Conservation (phyloP, 1,140 invertebrate genomes). For the Brachionus plicatilis region DNA sequence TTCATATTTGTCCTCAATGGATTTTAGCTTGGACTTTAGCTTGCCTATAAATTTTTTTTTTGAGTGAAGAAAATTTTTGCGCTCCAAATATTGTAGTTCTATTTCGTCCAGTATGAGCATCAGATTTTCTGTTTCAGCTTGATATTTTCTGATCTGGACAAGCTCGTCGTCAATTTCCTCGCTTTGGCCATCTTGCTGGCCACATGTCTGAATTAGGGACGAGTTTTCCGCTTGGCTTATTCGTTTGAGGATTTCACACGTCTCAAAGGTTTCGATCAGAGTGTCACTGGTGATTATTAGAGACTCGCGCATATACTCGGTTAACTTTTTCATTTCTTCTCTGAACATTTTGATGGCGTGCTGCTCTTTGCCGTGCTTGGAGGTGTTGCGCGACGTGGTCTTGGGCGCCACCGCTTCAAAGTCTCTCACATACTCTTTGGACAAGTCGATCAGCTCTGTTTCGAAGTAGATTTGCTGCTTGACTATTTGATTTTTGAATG, state of each 20-base stretch:
- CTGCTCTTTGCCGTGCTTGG: neutral
- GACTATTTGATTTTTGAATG: constrained; percentile 39
- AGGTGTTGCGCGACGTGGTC: neutral
- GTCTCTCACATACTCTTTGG: constrained; percentile 29
- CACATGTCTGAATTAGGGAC: neutral
- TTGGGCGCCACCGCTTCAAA: neutral
- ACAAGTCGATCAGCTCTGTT: constrained; percentile 5
- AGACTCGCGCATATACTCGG: constrained; percentile 29
- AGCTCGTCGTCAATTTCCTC: neutral
- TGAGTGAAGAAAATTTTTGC: neutral
- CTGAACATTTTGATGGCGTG: constrained; percentile 22
- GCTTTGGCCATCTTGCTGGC: neutral
- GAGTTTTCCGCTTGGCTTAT: neutral
- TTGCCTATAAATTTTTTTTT: constrained; percentile 27
- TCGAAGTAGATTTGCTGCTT: constrained; percentile 40
- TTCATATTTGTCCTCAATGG: constrained; percentile 20
- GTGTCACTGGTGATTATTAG: constrained; percentile 12
- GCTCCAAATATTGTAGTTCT: constrained; percentile 18
- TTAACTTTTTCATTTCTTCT: neutral
- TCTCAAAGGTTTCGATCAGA: constrained; percentile 18
- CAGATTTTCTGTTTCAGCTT: constrained; percentile 20
- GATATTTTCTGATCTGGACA: constrained; percentile 12
- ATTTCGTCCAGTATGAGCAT: constrained; percentile 34
- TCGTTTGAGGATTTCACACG: constrained; percentile 22
- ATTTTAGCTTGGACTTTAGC: neutral